Conservation (phyloP, 2,888 invertebrate species). For the Lithophane leautieri region DNA sequence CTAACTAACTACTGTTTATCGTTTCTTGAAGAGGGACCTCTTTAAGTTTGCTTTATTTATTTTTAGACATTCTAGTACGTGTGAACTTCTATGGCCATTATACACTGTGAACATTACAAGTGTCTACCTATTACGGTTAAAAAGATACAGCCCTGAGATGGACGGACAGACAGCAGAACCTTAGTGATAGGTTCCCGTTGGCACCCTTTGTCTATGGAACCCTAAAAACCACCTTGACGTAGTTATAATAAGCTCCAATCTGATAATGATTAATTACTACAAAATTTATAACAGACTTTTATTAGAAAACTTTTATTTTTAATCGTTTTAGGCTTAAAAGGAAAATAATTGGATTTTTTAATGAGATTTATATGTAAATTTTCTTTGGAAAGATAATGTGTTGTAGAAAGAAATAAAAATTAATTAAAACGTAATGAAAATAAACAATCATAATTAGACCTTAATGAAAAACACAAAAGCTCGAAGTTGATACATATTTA, state of each 20-base stretch:
- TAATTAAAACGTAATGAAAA: background rate
- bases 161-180: background rate
- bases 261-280: constrained; percentile 44
- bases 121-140: background rate
- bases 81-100: too few species aligned
- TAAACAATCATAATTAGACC: background rate
- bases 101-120: background rate
- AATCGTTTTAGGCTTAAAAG: constrained; percentile 1
- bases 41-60: too few species aligned
- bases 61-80: too few species aligned
- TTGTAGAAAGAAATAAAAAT: background rate
- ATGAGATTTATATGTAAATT: constrained; percentile 12
- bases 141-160: background rate
- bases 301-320: constrained; percentile 34
- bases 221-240: constrained; percentile 14
- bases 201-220: background rate
- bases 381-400: background rate
- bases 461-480: background rate
- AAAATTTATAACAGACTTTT: constrained; percentile 10
- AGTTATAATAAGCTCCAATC: constrained; percentile 14
- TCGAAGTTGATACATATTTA: background rate
- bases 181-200: background rate
- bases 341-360: constrained; percentile 19
- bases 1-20: too few species aligned
- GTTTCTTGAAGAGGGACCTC: too few species aligned